These are phyloP conservation scores for Harmothoe impar DNA, from an alignment of 2,888 invertebrate genomes.

Conservation along the genomic window DNA sequence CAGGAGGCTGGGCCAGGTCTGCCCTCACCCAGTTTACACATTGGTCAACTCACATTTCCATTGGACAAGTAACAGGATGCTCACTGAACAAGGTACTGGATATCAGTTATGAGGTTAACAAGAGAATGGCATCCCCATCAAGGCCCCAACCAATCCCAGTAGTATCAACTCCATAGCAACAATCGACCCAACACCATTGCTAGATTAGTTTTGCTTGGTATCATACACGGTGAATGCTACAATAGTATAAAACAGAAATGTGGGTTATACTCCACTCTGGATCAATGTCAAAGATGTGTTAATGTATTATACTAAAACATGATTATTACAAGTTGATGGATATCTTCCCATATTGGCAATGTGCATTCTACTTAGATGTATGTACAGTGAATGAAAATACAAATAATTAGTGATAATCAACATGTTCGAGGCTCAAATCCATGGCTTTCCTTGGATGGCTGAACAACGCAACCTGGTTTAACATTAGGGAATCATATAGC, in stretches of 20 bases:
- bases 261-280: neutral
- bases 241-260: neutral
- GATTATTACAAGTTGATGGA: neutral
- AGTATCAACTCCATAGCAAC: slow-evolving; percentile 11
- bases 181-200: neutral
- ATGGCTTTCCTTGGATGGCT: too few species aligned
- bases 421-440: too few species aligned
- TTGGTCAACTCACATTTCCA: neutral
- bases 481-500: too few species aligned
- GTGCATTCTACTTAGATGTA: neutral
- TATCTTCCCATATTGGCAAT: neutral
- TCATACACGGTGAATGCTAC: neutral
- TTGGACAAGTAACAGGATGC: neutral
- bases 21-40: neutral
- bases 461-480: too few species aligned
- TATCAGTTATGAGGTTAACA: neutral
- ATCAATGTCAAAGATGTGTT: slow-evolving; percentile 15
- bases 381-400: neutral
- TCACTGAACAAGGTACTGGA: neutral
- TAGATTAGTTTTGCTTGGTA: slow-evolving; percentile 11
- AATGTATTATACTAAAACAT: neutral
- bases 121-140: neutral
- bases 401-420: neutral
- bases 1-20: neutral
- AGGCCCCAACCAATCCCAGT: neutral